Evolutionary conservation across 1,140 invertebrate genomes (phyloP).

Genomic region (Trichonephila clavipes): DNA sequence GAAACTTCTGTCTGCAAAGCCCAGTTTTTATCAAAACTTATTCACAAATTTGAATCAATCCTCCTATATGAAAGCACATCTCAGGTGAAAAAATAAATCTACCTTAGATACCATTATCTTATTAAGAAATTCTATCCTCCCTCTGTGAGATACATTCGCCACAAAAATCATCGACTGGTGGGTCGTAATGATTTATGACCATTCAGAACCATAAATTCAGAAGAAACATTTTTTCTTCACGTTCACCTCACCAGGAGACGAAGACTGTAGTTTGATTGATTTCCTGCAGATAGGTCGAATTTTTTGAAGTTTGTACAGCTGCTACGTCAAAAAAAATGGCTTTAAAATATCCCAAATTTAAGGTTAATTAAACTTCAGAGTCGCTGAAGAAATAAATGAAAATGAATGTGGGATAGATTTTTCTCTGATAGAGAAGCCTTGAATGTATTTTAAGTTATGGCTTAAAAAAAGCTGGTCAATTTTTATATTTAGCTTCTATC

Average conservation of each 20-base stretch:
- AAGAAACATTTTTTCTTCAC: conserved; percentile 47
- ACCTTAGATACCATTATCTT: conserved; percentile 40
- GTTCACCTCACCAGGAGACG: conserved; percentile 12
- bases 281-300: conserved; percentile 20
- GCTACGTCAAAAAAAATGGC: background rate
- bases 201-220: conserved; percentile 57
- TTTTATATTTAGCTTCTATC: too few relatives aligned
- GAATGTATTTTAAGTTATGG: too few relatives aligned
- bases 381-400: background rate
- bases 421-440: background rate
- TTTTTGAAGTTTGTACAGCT: conserved; percentile 27
- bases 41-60: background rate
- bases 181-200: conserved; percentile 65
- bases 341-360: background rate
- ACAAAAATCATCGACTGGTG: conserved; percentile 26
- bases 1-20: too few relatives aligned
- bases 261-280: conserved; percentile 60
- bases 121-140: conserved; percentile 30
- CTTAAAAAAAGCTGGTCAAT: too few relatives aligned
- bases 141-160: background rate
- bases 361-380: background rate
- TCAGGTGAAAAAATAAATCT: background rate
- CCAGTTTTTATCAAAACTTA: too few relatives aligned
- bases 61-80: background rate
- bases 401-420: background rate